Conservation (phyloP, 64 coral and sea anemone species). For the Platygyra sinensis region DNA sequence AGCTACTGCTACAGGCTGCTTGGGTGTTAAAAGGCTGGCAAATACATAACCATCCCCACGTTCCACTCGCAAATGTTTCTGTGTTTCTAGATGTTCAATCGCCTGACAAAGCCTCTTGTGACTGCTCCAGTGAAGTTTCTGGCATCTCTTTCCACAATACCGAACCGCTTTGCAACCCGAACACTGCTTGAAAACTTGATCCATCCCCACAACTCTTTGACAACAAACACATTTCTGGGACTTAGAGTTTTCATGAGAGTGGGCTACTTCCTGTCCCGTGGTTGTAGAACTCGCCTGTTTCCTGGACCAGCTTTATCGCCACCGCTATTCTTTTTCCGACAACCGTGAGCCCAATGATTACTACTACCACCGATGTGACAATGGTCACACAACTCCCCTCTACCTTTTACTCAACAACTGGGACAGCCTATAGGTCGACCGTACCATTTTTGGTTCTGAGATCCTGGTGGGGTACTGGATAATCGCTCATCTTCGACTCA, state of each 20-base stretch:
- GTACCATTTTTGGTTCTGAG: not conserved
- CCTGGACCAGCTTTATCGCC: not conserved
- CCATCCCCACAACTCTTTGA: conserved; percentile 9
- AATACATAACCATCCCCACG: conserved; percentile 46
- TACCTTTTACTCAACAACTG: conserved; percentile 22
- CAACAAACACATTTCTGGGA: conserved; percentile 39
- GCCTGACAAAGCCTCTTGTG: no score
- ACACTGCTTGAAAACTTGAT: no score
- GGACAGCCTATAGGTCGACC: no score
- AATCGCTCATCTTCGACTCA: conserved; percentile 4
- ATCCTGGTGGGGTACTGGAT: not conserved
- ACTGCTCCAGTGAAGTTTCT: no score
- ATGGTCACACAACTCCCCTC: conserved; percentile 58
- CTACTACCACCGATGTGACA: conserved; percentile 65
- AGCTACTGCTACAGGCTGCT: conserved; percentile 35
- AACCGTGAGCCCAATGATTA: no score
- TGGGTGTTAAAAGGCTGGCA: conserved; percentile 41
- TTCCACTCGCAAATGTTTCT: no score
- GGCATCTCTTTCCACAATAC: no score
- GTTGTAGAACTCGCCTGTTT: conserved; percentile 40
- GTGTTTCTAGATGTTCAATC: no score
- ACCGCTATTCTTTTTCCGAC: no score
- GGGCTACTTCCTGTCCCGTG: no score
- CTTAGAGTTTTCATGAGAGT: not conserved
- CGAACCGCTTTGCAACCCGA: not conserved